Evolutionary conservation across 2,888 invertebrate species (phyloP).

Genomic region (Latrodectus elegans): DNA sequence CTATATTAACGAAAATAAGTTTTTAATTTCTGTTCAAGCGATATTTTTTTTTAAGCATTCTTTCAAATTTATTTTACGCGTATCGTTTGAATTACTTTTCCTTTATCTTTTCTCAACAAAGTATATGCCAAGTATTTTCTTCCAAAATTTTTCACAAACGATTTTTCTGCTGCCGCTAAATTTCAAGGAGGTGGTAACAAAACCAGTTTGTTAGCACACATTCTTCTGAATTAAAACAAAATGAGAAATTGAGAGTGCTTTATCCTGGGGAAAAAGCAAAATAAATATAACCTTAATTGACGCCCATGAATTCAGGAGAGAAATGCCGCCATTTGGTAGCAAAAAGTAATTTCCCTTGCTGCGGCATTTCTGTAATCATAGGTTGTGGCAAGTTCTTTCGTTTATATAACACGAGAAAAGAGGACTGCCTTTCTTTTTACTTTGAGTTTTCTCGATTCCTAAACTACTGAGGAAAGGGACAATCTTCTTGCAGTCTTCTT

Average conservation of each 20-base stretch:
- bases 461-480: background rate
- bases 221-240: background rate
- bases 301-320: conserved; percentile 4
- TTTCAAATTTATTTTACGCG: too few species aligned
- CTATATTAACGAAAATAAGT: too few species aligned
- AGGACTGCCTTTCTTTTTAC: background rate
- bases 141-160: too few species aligned
- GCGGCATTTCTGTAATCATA: conserved; percentile 3
- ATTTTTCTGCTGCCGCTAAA: too few species aligned
- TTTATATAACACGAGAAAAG: background rate
- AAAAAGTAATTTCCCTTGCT: conserved; percentile 2
- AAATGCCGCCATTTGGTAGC: background rate
- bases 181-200: too few species aligned
- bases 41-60: too few species aligned
- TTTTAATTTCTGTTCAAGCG: too few species aligned
- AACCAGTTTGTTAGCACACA: too few species aligned
- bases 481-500: background rate
- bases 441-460: background rate
- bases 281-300: conserved; percentile 21
- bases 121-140: background rate
- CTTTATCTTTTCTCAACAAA: background rate
- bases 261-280: background rate
- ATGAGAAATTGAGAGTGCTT: conserved; percentile 1
- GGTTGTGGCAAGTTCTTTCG: conserved; percentile 8
- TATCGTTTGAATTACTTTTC: too few species aligned